Conservation (phyloP, 35 echinoderm and acorn worm genomes). For the Lytechinus variegatus region DNA sequence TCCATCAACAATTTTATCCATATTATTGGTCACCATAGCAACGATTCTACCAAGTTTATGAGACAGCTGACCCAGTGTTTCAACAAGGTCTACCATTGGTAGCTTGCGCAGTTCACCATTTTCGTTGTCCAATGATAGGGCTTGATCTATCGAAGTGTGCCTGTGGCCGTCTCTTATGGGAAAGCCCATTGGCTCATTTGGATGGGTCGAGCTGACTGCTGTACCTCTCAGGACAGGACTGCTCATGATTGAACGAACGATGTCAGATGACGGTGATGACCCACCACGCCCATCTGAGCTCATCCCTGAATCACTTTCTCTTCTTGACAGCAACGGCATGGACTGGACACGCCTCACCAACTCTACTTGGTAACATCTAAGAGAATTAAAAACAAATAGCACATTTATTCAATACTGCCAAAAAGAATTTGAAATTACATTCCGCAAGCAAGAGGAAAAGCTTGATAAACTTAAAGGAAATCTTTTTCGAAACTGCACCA, state of each 20-base stretch:
- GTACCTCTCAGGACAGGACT: constrained; percentile 51
- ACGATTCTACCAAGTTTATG: constrained; percentile 87
- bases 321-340: neutral
- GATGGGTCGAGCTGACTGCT: constrained; percentile 38
- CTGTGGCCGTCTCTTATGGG: neutral
- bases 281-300: neutral
- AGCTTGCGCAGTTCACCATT: constrained; percentile 56
- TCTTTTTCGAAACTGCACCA: too few relatives aligned
- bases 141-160: constrained; percentile 39
- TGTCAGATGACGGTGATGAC: constrained; percentile 25
- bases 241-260: constrained; percentile 53
- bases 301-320: constrained; percentile 5
- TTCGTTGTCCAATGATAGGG: constrained; percentile 40
- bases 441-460: too few relatives aligned
- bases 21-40: constrained; percentile 96
- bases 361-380: constrained; percentile 42
- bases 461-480: too few relatives aligned
- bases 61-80: constrained; percentile 79
- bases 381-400: too few relatives aligned
- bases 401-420: too few relatives aligned
- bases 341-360: neutral
- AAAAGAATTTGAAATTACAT: too few relatives aligned
- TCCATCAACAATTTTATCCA: constrained; percentile 91
- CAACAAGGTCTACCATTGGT: constrained; percentile 73
- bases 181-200: constrained; percentile 51